phyloP scores from a whole-genome alignment of 2,113 vertebrate species.

The Oryzias javanicus region DNA sequence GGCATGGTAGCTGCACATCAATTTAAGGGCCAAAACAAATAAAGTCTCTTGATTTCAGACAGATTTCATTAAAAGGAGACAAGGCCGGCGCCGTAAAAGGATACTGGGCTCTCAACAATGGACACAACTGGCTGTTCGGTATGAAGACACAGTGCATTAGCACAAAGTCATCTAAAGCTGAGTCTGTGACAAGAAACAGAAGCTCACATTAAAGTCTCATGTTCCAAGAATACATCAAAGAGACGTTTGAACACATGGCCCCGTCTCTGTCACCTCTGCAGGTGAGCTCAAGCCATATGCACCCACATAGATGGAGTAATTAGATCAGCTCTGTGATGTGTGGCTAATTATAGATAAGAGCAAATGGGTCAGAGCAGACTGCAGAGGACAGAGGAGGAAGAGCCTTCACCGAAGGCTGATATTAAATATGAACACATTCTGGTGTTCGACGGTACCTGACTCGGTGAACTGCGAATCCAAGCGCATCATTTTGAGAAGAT shows the following conservation, averaged over 20 bases:
- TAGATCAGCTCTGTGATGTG: conserved; percentile 58
- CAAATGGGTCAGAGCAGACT: conserved; percentile 51
- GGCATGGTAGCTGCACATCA: conserved; percentile 86
- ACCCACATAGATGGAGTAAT: conserved; percentile 45
- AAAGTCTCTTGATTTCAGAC: neutral
- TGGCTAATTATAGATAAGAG: conserved; percentile 57
- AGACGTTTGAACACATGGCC: conserved; percentile 22
- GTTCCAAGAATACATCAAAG: conserved; percentile 33
- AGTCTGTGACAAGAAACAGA: conserved; percentile 77
- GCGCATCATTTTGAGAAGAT: conserved; percentile 96
- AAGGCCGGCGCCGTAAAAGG: conserved; percentile 76
- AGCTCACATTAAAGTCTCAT: conserved; percentile 25
- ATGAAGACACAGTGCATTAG: conserved; percentile 98
- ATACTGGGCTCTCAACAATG: conserved; percentile 94
- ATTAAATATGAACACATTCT: conserved; percentile 16
- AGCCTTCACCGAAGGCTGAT: conserved; percentile 11
- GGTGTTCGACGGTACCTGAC: conserved; percentile 71
- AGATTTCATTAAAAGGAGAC: neutral
- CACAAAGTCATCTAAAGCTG: conserved; percentile 90
- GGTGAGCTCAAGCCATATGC: conserved; percentile 50
- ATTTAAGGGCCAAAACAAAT: conserved; percentile 80
- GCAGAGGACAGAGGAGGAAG: conserved; percentile 27
- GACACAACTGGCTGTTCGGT: conserved; percentile 90
- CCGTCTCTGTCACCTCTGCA: conserved; percentile 40
- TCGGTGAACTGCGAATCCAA: conserved; percentile 88